Evolutionary conservation across 2,113 vertebrate genomes (phyloP).

Genomic region (Ictalurus furcatus): DNA sequence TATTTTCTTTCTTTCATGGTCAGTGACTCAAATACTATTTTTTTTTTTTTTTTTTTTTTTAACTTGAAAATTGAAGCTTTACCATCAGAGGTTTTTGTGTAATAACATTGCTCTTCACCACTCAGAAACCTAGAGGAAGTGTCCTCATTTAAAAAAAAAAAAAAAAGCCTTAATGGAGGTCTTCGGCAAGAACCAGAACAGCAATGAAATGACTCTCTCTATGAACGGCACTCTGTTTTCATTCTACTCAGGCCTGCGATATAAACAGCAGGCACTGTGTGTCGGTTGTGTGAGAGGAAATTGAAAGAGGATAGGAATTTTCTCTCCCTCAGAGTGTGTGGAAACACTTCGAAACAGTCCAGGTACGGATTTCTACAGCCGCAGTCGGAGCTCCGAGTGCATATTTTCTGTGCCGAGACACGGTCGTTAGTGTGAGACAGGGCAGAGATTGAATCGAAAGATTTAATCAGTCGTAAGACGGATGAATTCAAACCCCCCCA

Average conservation of each 20-base stretch:
- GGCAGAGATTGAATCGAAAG: slow-evolving; percentile 49
- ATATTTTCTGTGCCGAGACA: slow-evolving; percentile 74
- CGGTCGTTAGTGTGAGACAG: slow-evolving; percentile 70
- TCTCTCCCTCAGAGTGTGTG: slow-evolving; percentile 60
- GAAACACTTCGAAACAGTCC: slow-evolving; percentile 75
- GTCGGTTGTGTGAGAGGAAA: slow-evolving; percentile 61
- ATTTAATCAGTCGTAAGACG: background rate
- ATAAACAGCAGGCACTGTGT: slow-evolving; percentile 60
- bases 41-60: background rate
- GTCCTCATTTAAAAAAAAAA: background rate
- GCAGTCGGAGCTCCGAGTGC: slow-evolving; percentile 65
- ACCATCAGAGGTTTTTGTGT: background rate
- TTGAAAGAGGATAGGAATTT: slow-evolving; percentile 62
- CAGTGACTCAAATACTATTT: slow-evolving; percentile 57
- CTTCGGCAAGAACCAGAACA: background rate
- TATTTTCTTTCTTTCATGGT: slow-evolving; percentile 56
- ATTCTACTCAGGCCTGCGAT: slow-evolving; percentile 53
- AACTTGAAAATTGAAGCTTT: background rate
- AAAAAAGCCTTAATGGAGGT: background rate
- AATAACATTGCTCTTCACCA: background rate
- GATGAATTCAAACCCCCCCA: background rate
- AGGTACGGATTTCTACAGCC: slow-evolving; percentile 70
- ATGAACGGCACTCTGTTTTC: slow-evolving; percentile 53
- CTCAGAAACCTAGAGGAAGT: background rate
- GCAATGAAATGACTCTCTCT: slow-evolving; percentile 44